Evolutionary conservation across 2,888 invertebrate genomes (phyloP), one percentile per base, ranked within the genome.

Genomic region (Drosophila glabriapex): DNA sequence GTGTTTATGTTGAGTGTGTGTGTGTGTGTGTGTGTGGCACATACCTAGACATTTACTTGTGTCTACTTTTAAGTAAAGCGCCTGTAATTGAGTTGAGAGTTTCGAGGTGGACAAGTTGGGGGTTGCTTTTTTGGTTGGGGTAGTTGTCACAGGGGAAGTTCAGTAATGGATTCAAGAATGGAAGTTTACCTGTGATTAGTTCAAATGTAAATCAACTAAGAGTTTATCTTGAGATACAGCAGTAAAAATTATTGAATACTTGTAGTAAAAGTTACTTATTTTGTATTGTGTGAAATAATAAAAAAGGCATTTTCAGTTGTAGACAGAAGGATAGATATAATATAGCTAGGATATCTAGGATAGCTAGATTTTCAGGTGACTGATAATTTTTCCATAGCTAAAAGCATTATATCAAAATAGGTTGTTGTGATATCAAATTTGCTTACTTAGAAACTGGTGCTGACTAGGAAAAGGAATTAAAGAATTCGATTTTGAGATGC

Each of bases 21-120:
- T 28, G 59, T 59, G 43, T 16, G 55, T 43, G 14, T 25, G 22
- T 37, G 41, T 28, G 31, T 1, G 37, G 50, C 37, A 56, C 62
- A 73, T 69, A 64, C 55, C 46, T 25, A 12, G 33, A 46, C 67
- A 64, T 52, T 62, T 54, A 73, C 19, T 37, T 28, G 60, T 41
- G 41, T 41, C n/a, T 87, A 77, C 68, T 73, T 77, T 71, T 75
- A 74, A 65, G 75, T 89, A 71, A 54, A 68, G 55, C 61, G 67
- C 69, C 70, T 33, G 88, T 89, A 87, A 89, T 83, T 82, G 85
- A 87, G 72, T 78, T 72, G 53, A 62, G 59, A 54, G 52, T 46
- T 68, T 35, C 0, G 1, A n/a, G 16, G 6, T 12, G 14, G 14
- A 14, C 25, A 37, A 7, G 25, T 33, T 19, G 52, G 16, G 14